Percentiles rank a stretch among this genome's conserved stretches.
phyloP scores from a whole-genome alignment of 2,113 vertebrate genomes.

The Melozone crissalis region DNA sequence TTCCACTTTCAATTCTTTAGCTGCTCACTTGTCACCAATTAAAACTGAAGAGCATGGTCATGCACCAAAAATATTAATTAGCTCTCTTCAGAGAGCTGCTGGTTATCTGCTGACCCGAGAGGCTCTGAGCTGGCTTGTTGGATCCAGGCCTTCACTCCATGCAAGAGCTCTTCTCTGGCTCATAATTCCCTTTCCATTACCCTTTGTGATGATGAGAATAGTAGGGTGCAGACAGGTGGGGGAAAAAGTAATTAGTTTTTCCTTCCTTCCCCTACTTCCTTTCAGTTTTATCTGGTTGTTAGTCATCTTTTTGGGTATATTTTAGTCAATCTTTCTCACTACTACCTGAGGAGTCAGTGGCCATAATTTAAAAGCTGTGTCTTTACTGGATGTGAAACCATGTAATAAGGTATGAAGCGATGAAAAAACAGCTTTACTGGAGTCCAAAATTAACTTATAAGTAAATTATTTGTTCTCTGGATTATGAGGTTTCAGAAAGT shows the following conservation, averaged over 20 bases:
- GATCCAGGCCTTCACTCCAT: neutral
- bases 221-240: neutral
- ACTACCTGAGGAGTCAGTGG: neutral
- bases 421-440: neutral
- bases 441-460: neutral
- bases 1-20: conserved; percentile 65
- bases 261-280: neutral
- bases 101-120: neutral
- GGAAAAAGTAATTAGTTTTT: rapidly evolving
- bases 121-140: neutral
- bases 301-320: neutral
- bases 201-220: rapidly evolving
- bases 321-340: neutral
- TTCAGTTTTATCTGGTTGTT: neutral
- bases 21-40: conserved; percentile 70
- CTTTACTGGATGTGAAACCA: neutral
- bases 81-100: neutral
- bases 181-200: neutral
- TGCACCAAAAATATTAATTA: conserved; percentile 36
- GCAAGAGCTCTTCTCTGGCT: neutral
- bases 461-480: neutral
- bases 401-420: neutral
- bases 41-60: conserved; percentile 52
- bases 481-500: neutral
- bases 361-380: neutral